A percentile compares a stretch with the other conserved stretches of the same genome.
phyloP scores from a whole-genome alignment of 2,113 vertebrate genomes.

The Meles meles region DNA sequence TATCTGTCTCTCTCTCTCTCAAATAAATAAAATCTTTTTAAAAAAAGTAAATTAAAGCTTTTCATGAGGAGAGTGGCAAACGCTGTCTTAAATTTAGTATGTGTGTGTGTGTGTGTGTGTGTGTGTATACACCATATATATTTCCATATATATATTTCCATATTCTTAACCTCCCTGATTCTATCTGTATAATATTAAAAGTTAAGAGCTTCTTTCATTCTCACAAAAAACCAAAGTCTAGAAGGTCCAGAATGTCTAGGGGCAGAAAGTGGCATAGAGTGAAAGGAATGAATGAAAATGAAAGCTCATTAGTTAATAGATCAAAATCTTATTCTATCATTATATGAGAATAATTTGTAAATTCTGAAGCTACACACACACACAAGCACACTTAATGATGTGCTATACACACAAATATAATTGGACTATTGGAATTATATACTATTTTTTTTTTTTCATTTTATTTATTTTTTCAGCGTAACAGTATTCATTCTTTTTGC shows the following conservation, averaged over 20 bases:
- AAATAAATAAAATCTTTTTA: too few species aligned
- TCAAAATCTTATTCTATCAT: neutral
- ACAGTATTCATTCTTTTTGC: too few species aligned
- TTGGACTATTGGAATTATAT: neutral
- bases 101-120: too few species aligned
- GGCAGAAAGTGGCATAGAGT: neutral
- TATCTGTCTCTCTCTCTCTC: too few species aligned
- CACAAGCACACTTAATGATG: neutral
- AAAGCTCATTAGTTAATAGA: neutral
- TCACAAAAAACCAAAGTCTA: neutral
- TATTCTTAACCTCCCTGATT: neutral
- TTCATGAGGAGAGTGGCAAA: neutral
- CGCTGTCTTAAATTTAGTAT: neutral
- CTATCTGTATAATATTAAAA: neutral
- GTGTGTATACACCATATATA: too few species aligned
- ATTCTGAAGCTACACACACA: neutral
- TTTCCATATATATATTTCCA: neutral
- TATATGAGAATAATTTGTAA: neutral
- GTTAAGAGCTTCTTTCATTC: neutral
- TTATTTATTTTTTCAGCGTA: too few species aligned
- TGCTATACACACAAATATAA: neutral
- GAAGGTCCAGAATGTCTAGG: neutral
- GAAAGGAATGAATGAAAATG: neutral
- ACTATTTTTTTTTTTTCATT: neutral
- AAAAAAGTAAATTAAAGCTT: neutral